These are phyloP conservation scores for Antigone vipio DNA, from an alignment of 2,113 vertebrate genomes.

Conservation along the genomic window DNA sequence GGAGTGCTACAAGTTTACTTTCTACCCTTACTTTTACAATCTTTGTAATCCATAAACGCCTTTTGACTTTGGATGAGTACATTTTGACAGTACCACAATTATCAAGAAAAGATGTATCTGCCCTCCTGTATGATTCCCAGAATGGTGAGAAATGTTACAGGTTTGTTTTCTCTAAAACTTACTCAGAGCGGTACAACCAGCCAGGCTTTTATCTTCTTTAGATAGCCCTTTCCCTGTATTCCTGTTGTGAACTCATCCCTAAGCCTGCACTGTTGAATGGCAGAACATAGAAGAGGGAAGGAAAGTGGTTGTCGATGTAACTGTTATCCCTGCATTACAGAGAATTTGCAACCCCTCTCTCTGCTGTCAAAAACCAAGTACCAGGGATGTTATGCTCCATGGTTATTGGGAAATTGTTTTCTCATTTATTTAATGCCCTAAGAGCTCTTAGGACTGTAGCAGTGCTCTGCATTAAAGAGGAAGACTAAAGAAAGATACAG, in stretches of 20 bases:
- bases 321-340: background rate
- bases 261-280: background rate
- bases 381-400: fast-evolving
- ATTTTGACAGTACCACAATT: background rate
- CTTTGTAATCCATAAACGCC: background rate
- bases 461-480: background rate
- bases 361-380: background rate
- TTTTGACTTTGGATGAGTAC: background rate
- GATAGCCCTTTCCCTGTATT: background rate
- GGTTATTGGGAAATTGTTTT: background rate
- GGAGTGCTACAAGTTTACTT: background rate
- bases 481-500: background rate
- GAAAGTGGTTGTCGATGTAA: background rate
- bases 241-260: background rate
- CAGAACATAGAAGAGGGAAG: background rate
- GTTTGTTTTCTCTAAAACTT: background rate
- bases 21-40: background rate
- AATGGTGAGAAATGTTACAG: background rate
- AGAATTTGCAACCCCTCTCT: background rate
- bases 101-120: background rate
- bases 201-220: background rate
- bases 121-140: background rate
- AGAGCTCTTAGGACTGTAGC: background rate
- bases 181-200: background rate
- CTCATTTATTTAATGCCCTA: background rate